Evolutionary conservation across 2,113 vertebrate species (phyloP), one percentile per base, ranked within the genome.

Genomic region (Percopsis transmontana): DNA sequence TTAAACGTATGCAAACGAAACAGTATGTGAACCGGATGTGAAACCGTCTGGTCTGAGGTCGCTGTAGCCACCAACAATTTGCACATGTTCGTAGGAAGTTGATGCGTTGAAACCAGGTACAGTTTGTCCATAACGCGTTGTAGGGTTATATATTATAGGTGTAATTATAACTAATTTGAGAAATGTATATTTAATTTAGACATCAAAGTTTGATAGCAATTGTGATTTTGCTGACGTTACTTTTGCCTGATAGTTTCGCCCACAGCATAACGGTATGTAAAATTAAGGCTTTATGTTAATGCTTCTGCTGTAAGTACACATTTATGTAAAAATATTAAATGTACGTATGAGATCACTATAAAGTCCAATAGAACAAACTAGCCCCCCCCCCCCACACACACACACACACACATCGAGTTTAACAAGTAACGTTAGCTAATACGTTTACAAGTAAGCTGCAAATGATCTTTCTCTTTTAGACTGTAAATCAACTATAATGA

Each of bases 401-500:
- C n/a, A n/a, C n/a, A n/a, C n/a, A n/a, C n/a, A n/a, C n/a, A n/a
- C n/a, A n/a, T 33, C 27, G 8, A 33, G 5, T 33, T 33, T 33
- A 33, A 33, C 27, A 33, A 33, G 8, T 33, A 7, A 33, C 5
- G 27, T 33, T 6, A 33, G 5, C 27, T 6, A 33, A 6, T 33
- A 33, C 27, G 27, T 10, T 10, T 14, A 14, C 11, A 45, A 12
- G 11, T 45, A 19, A 50, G 1, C 47, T 9, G 47, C 9, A 50
- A 50, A 9, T 8, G 12, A 24, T 47, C 2, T 65, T 4, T 59
- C 8, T 20, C 15, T n/a, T 39, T 39, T 23, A 67, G 65, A 58
- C 23, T 23, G 19, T 39, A 8, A 67, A 15, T 14, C 52, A 19
- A 38, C 18, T 16, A 24, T 14, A 68, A 99, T 99, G 97, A 98